These are phyloP conservation scores for Aviceda subcristata DNA, from an alignment of 2,113 vertebrate genomes.

Conservation along the genomic window DNA sequence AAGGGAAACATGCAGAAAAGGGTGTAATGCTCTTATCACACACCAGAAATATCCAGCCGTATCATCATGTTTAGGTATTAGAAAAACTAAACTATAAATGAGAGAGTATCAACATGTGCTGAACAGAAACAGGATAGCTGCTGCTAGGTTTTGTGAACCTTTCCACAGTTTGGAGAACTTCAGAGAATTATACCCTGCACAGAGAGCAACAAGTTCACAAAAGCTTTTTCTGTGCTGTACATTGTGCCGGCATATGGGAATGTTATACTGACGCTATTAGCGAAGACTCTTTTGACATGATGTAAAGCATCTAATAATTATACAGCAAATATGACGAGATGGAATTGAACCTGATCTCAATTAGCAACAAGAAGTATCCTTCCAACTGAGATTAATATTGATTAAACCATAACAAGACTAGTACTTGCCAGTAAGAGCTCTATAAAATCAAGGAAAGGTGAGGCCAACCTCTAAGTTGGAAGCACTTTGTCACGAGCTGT, in stretches of 20 bases:
- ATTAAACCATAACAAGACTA: constrained; percentile 59
- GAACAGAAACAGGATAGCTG: not conserved
- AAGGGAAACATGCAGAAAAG: not conserved
- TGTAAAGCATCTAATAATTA: constrained; percentile 57
- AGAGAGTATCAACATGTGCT: not conserved
- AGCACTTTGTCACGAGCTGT: constrained; percentile 24
- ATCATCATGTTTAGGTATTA: not conserved
- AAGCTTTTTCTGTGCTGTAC: not conserved
- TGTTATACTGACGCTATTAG: not conserved
- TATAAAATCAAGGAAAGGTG: constrained; percentile 61
- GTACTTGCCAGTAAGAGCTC: constrained; percentile 58
- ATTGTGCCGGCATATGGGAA: not conserved
- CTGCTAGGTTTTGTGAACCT: not conserved
- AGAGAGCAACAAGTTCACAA: not conserved
- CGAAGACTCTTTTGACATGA: constrained; percentile 24
- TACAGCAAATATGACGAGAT: constrained; percentile 34
- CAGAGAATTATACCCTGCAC: not conserved
- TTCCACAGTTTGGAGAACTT: not conserved
- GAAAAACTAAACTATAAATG: not conserved
- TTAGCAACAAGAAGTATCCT: constrained; percentile 65
- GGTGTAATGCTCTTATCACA: not conserved
- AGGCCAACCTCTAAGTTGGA: constrained; percentile 50
- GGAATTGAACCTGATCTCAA: constrained; percentile 60
- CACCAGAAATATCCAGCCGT: not conserved
- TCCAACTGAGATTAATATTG: constrained; percentile 67